Conservation (phyloP, 2,797 vertebrate genomes). For the Octomys mimax region DNA sequence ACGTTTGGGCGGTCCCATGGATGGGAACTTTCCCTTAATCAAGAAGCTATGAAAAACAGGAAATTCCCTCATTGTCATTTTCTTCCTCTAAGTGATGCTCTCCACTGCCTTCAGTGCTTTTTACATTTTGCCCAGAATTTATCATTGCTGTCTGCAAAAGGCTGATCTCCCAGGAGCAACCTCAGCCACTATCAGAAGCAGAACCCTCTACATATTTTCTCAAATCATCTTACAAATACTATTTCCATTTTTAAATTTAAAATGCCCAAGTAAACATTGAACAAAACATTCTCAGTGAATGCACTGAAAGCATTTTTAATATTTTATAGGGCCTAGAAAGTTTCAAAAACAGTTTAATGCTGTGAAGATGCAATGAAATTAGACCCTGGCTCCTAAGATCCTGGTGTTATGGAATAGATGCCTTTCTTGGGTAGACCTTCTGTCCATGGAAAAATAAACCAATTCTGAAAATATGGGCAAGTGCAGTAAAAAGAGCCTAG, state of each 20-base stretch:
- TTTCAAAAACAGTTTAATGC: conserved; percentile 51
- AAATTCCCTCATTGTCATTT: conserved; percentile 48
- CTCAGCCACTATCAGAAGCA: conserved; percentile 50
- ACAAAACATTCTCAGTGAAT: conserved; percentile 53
- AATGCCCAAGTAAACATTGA: conserved; percentile 50
- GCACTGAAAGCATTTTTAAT: conserved; percentile 48
- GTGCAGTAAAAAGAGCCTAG: neutral
- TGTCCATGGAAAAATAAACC: neutral
- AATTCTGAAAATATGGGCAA: conserved; percentile 29
- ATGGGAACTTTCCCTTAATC: conserved; percentile 23
- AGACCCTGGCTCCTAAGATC: neutral
- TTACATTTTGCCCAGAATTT: conserved; percentile 63
- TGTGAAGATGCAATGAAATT: conserved; percentile 56
- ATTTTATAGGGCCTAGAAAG: conserved; percentile 11
- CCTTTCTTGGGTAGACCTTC: conserved; percentile 19
- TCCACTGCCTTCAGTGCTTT: conserved; percentile 51
- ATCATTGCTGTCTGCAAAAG: conserved; percentile 53
- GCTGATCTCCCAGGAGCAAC: conserved; percentile 23
- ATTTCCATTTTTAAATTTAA: conserved; percentile 69
- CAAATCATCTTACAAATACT: conserved; percentile 44
- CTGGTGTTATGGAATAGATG: neutral
- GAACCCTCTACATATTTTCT: conserved; percentile 19
- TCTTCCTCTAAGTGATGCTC: conserved; percentile 60
- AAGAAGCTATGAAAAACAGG: conserved; percentile 62
- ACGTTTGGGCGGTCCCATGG: conserved; percentile 31